Percentiles rank a stretch among this genome's conserved stretches.
Evolutionary conservation across 2,113 vertebrate species (phyloP).

Genomic region (Chelonoidis abingdonii): DNA sequence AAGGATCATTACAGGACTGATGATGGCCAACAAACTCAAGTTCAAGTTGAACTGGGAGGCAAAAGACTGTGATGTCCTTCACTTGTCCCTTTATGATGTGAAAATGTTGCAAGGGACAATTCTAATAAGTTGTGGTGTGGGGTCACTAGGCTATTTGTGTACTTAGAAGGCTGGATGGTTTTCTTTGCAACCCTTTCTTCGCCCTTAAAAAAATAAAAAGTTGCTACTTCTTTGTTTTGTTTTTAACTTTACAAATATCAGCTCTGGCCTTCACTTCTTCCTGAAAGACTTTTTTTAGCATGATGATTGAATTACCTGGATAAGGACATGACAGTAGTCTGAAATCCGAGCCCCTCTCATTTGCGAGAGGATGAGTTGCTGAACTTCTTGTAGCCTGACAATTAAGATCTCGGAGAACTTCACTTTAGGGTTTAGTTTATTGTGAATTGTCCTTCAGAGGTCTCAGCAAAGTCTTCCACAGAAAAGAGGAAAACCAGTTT

Average conservation of each 20-base stretch:
- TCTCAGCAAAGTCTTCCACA: not conserved
- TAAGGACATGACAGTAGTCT: not conserved
- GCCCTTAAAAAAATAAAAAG: not conserved
- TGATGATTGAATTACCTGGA: not conserved
- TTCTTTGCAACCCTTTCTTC: not conserved
- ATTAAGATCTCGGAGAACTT: not conserved
- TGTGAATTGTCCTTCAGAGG: not conserved
- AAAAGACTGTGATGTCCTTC: not conserved
- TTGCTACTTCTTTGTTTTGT: not conserved
- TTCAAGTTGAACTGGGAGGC: not conserved
- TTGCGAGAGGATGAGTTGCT: not conserved
- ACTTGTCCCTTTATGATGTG: rapidly evolving
- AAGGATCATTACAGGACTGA: not conserved
- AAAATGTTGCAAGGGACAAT: not conserved
- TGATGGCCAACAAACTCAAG: not conserved
- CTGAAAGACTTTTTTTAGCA: not conserved
- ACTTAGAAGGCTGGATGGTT: not conserved
- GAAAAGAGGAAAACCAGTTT: not conserved
- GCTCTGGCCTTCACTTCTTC: not conserved
- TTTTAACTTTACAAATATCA: not conserved
- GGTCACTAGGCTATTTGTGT: not conserved
- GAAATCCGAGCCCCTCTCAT: not conserved
- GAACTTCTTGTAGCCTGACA: not conserved
- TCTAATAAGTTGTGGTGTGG: not conserved
- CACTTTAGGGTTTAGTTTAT: not conserved